These are phyloP conservation scores for Vicugna pacos DNA, from an alignment of 2,113 vertebrate genomes.

Conservation along the genomic window DNA sequence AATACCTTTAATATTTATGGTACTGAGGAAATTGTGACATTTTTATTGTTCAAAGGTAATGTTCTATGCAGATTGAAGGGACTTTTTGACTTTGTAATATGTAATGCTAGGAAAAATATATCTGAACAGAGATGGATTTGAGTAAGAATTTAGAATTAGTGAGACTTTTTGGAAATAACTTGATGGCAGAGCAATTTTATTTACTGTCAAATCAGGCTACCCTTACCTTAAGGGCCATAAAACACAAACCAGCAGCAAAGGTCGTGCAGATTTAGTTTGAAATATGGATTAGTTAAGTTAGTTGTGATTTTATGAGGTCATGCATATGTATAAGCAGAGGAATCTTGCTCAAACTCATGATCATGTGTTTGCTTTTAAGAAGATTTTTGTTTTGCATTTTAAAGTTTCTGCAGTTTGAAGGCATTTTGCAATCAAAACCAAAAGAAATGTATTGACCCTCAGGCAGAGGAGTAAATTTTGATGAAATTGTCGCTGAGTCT, in stretches of 20 bases:
- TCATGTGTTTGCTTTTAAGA: not conserved
- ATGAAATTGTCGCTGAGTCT: not conserved
- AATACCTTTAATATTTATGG: constrained; percentile 35
- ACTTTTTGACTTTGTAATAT: constrained; percentile 56
- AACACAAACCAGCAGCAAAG: not conserved
- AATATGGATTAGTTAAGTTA: not conserved
- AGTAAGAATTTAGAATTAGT: constrained; percentile 27
- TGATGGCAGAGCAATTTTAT: not conserved
- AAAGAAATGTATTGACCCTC: not conserved
- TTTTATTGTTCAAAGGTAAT: constrained; percentile 61
- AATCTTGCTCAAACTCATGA: not conserved
- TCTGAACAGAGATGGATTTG: not conserved
- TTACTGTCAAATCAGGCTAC: not conserved
- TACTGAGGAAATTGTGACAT: not conserved
- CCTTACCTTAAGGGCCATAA: not conserved
- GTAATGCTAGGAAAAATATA: constrained; percentile 24
- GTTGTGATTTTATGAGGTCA: not conserved
- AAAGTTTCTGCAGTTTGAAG: not conserved
- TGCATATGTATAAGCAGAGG: not conserved
- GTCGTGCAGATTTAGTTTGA: not conserved
- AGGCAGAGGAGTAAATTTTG: not conserved
- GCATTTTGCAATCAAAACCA: not conserved
- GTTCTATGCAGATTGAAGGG: constrained; percentile 48
- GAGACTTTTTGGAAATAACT: not conserved
- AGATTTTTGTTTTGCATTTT: not conserved